Evolutionary conservation across 2,797 vertebrate genomes (phyloP).

Genomic region (Distichodus sexfasciatus): DNA sequence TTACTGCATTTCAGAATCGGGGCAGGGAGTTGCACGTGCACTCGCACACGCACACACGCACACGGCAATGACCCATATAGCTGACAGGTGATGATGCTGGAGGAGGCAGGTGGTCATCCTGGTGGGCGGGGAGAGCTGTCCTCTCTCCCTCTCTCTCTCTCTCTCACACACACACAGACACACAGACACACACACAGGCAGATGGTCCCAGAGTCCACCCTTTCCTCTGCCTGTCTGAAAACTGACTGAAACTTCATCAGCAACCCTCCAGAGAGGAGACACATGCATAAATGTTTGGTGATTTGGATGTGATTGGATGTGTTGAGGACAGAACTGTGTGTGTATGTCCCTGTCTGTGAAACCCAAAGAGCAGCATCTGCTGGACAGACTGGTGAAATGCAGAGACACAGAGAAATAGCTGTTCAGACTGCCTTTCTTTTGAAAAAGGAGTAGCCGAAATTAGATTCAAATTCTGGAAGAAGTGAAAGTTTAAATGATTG

Average conservation of each 20-base stretch:
- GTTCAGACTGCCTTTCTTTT: neutral
- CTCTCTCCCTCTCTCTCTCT: no score
- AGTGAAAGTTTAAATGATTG: neutral
- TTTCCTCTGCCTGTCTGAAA: slow-evolving; percentile 23
- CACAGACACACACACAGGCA: slow-evolving; percentile 33
- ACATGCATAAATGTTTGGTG: slow-evolving; percentile 25
- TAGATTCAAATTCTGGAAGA: no score
- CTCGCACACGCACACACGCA: slow-evolving; percentile 17
- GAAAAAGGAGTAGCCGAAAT: neutral
- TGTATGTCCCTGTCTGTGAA: neutral
- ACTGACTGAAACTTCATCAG: slow-evolving; percentile 33
- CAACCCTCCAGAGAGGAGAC: slow-evolving; percentile 30
- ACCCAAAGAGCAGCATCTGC: slow-evolving; percentile 39
- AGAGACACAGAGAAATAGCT: neutral
- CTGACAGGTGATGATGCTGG: slow-evolving; percentile 52
- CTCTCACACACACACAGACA: slow-evolving; percentile 22
- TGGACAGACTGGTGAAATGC: slow-evolving; percentile 20
- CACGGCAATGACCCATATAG: slow-evolving; percentile 51
- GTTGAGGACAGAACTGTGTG: slow-evolving; percentile 18
- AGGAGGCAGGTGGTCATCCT: slow-evolving; percentile 53
- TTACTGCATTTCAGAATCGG: slow-evolving; percentile 27
- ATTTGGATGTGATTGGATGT: slow-evolving; percentile 9
- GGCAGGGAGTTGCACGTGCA: slow-evolving; percentile 23
- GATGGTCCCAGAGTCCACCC: slow-evolving; percentile 37
- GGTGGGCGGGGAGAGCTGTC: slow-evolving; percentile 51